Conservation (phyloP, 2,797 vertebrate genomes). For the Phataginus tricuspis region DNA sequence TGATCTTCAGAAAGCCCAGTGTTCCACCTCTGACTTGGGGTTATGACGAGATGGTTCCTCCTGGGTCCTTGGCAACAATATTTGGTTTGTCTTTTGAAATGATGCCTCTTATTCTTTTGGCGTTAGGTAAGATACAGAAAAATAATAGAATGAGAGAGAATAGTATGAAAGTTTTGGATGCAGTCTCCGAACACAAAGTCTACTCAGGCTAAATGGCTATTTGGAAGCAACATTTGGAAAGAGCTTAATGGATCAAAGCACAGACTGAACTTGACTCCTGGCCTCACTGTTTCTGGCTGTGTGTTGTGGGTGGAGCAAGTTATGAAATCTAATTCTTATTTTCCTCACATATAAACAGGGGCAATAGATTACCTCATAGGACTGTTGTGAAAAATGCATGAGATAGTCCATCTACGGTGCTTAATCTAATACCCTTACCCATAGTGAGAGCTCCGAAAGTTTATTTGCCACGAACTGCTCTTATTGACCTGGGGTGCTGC, state of each 20-base stretch:
- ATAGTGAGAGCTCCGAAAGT: neutral
- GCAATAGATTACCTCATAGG: neutral
- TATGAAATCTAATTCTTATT: neutral
- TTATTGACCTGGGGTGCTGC: neutral
- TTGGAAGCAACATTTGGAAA: constrained; percentile 12
- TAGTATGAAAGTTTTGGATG: neutral
- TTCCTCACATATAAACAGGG: neutral
- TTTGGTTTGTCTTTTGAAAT: neutral
- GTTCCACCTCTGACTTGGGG: neutral
- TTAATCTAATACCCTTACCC: neutral
- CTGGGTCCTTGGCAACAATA: neutral
- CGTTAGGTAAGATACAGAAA: neutral
- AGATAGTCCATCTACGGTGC: neutral
- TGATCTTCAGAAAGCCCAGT: neutral
- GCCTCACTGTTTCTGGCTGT: neutral
- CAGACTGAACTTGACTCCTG: neutral
- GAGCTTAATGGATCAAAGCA: neutral
- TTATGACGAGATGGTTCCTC: neutral
- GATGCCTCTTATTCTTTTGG: neutral
- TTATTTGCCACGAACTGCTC: neutral
- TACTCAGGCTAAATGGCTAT: neutral
- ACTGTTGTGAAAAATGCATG: neutral
- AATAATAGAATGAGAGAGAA: neutral
- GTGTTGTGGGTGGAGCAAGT: neutral
- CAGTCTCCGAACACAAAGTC: neutral